Percentiles rank a stretch among this genome's conserved stretches.
These are phyloP conservation scores for Trochalopteron elliotii DNA, from an alignment of 2,113 vertebrate genomes.

Conservation along the genomic window DNA sequence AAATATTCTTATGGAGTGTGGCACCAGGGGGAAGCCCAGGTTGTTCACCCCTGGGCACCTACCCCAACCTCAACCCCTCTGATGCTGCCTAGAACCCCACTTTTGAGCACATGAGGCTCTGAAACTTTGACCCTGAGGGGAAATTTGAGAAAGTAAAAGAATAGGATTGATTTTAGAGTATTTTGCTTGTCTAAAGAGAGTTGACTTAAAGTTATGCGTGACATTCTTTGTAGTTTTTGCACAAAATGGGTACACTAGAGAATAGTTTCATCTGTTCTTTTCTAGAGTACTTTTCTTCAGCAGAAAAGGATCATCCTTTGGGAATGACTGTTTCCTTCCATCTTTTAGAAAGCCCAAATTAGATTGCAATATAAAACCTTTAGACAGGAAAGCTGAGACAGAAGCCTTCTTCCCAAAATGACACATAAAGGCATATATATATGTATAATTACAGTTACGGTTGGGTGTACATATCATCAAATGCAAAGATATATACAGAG, in stretches of 20 bases:
- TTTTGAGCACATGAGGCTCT: fast-evolving
- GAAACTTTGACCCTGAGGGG: not conserved
- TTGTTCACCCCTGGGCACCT: not conserved
- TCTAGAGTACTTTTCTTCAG: not conserved
- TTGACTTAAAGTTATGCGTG: not conserved
- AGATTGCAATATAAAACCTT: not conserved
- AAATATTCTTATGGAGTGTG: not conserved
- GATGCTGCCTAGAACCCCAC: not conserved
- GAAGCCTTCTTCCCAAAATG: not conserved
- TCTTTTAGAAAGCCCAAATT: not conserved
- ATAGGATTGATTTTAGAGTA: not conserved
- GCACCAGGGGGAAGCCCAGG: not conserved
- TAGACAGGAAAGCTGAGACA: not conserved
- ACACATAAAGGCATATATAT: not conserved
- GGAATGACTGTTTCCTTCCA: not conserved
- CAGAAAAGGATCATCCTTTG: not conserved
- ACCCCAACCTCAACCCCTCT: not conserved
- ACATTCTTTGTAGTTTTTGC: not conserved
- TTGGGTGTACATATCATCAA: not conserved
- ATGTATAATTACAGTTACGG: not conserved
- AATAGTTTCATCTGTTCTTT: not conserved
- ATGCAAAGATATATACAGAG: not conserved
- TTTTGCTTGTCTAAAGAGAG: not conserved
- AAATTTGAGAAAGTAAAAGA: not conserved
- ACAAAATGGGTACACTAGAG: not conserved